Evolutionary conservation across 2,888 invertebrate species (phyloP), one percentile per base, ranked within the genome.

Genomic region (Erpobdella octoculata): DNA sequence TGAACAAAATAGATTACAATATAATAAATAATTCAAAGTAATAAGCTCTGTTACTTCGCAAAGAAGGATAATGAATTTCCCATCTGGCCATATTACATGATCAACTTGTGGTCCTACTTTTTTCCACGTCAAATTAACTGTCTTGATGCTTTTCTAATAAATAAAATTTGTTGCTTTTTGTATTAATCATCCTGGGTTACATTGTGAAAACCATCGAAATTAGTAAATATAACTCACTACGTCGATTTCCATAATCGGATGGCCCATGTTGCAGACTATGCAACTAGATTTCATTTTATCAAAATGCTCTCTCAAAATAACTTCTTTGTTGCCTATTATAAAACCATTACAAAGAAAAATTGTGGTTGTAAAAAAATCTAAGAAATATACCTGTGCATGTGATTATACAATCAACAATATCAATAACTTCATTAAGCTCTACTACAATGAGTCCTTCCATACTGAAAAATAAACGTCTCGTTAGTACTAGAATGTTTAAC

Each of bases 241-340:
- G 35, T 77, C 77, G 21, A 77, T 90, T 86, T 99, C 98, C 83
- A 92, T 93, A 83, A 97, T 96, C 83, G 98, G 99, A 84, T 99
- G 98, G 4, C 98, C 97, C 83, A 98, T 97, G 83, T 99, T 99
- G 83, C 97, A 97, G 71, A 99, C 91, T 81, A 99, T 95, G 59
- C 92, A 89, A 84, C 98, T 96, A 82, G 99, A 91, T 77, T 90
- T 89, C 94, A 99, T 95, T 78, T 89, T 87, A 71, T 88, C 80
- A 81, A 99, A 91, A 84, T 99, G 96, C 70, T 89, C 87, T 31
- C 89, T 89, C 64, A 86, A 85, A 77, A 97, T 91, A 74, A 97
- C 93, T 79, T 91, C 90, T 78, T 90, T 90, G 85, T 96, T 96
- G 2, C 77, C 76, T 76, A 31, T 36, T 18, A 64, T n/a, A n/a